Percentiles rank a stretch among this genome's conserved stretches.
Conservation (phyloP, 1,140 invertebrate genomes). For the Drosophila aff. region DNA sequence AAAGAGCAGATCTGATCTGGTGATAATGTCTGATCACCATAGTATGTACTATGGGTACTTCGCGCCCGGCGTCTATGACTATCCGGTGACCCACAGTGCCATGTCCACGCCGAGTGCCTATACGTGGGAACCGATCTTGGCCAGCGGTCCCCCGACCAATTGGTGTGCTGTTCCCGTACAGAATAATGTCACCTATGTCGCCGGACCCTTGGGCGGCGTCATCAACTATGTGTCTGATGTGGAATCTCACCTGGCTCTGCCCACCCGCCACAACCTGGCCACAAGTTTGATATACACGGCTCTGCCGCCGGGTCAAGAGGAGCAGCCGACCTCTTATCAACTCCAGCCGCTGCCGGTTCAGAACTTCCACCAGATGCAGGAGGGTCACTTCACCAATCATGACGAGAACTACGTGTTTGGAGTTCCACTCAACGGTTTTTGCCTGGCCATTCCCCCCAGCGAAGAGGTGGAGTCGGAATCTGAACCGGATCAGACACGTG, state of each 20-base stretch:
- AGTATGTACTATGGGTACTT: constrained; percentile 47
- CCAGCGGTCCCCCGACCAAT: not conserved
- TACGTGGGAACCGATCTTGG: constrained; percentile 2
- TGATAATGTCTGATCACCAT: constrained; percentile 36
- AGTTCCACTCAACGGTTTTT: not conserved
- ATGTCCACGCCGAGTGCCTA: not conserved
- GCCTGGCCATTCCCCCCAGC: not conserved
- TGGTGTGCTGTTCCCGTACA: not conserved
- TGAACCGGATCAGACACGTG: not conserved
- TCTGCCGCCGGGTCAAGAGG: not conserved
- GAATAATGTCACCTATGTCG: constrained; percentile 33
- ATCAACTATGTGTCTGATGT: constrained; percentile 48
- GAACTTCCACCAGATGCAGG: not conserved
- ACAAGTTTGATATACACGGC: constrained; percentile 6
- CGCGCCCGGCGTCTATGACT: constrained; percentile 35
- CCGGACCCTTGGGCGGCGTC: constrained; percentile 13
- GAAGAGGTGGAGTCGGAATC: not conserved
- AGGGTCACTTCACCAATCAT: not conserved
- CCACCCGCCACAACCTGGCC: not conserved
- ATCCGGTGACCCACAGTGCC: constrained; percentile 20
- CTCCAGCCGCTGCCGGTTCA: not conserved
- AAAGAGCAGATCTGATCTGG: not conserved
- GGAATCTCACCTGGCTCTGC: constrained; percentile 38
- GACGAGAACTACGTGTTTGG: not conserved
- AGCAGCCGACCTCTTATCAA: not conserved